Conservation (phyloP, 1,140 invertebrate species). For the Heliconius melpomene region DNA sequence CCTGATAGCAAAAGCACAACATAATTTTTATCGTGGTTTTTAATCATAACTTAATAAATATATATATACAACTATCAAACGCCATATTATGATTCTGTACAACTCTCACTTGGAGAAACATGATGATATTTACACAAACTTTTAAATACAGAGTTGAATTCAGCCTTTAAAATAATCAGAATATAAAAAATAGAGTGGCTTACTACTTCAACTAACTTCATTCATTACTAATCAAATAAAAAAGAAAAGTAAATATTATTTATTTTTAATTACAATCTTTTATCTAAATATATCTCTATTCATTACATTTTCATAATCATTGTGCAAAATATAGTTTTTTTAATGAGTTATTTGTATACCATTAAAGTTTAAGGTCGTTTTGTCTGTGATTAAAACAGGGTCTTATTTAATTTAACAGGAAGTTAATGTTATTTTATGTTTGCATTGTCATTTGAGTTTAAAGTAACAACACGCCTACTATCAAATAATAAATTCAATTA, state of each 20-base stretch:
- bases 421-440: slow-evolving; percentile 25
- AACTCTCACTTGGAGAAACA: not conserved
- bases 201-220: no score
- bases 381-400: slow-evolving; percentile 29
- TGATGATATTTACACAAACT: not conserved
- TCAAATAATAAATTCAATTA: not conserved
- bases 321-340: not conserved
- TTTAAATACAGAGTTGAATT: not conserved
- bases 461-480: not conserved
- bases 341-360: not conserved
- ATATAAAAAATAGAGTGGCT: no score
- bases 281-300: not conserved
- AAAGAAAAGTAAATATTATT: not conserved
- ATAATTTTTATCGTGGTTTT: not conserved
- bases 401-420: slow-evolving; percentile 27
- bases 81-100: not conserved
- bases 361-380: slow-evolving; percentile 24
- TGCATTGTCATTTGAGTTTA: not conserved
- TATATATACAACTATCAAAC: no score
- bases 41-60: not conserved
- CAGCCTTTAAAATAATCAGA: not conserved
- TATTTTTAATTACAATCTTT: not conserved
- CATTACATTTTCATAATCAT: not conserved
- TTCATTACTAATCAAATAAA: not conserved
- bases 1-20: not conserved